Percentiles rank a stretch among this genome's conserved stretches.
Conservation (phyloP, 2,113 vertebrate species). For the Leuciscus idus region DNA sequence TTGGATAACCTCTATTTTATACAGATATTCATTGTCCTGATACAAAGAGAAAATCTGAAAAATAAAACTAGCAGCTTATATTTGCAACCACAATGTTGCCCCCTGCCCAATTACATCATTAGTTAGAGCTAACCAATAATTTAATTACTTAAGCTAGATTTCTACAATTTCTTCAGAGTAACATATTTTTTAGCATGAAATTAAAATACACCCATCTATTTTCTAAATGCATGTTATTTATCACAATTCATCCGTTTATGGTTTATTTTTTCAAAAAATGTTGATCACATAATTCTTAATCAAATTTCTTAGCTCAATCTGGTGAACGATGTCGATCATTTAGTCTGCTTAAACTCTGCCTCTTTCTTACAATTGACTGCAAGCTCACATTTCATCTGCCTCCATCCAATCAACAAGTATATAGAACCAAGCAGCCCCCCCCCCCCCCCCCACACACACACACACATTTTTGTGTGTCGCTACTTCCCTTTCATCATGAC, state of each 20-base stretch:
- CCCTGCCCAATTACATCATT: not conserved
- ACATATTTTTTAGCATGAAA: not conserved
- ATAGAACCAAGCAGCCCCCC: no score
- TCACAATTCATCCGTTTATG: not conserved
- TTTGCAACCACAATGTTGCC: not conserved
- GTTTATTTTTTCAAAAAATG: not conserved
- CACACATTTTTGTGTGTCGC: no score
- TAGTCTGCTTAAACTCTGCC: no score
- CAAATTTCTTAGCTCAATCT: no score
- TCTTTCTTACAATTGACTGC: no score
- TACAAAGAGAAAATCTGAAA: not conserved
- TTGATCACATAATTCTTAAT: no score
- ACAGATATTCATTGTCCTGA: not conserved
- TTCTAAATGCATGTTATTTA: not conserved
- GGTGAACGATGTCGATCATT: no score
- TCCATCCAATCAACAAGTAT: no score
- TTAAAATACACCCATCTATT: not conserved
- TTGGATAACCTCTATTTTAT: not conserved
- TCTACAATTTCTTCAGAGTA: not conserved
- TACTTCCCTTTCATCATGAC: no score
- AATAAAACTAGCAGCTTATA: not conserved
- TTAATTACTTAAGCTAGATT: not conserved
- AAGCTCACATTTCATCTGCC: no score
- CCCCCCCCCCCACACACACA: no score
- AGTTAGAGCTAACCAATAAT: not conserved